Conservation (phyloP, 2,797 vertebrate genomes). For the Iguana delicatissima region DNA sequence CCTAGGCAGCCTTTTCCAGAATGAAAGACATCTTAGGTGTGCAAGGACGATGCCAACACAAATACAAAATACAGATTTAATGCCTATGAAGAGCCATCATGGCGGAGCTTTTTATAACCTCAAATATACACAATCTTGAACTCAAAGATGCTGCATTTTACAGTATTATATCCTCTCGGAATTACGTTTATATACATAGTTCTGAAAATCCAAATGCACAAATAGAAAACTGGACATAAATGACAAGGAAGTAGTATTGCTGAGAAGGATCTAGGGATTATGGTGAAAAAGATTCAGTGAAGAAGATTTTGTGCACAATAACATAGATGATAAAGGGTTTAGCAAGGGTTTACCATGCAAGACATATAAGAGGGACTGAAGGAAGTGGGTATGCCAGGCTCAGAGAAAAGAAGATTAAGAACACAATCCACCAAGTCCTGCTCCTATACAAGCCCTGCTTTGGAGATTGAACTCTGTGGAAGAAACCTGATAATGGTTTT, state of each 20-base stretch:
- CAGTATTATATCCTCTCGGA: background rate
- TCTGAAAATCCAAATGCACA: constrained; percentile 23
- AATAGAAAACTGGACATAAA: constrained; percentile 18
- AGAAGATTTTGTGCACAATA: constrained; percentile 41
- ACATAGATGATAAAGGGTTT: constrained; percentile 48
- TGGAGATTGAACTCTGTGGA: constrained; percentile 8
- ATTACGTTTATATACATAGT: constrained; percentile 16
- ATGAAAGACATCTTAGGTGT: background rate
- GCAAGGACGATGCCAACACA: background rate
- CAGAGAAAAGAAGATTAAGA: constrained; percentile 49
- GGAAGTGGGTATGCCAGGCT: constrained; percentile 23
- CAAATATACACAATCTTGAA: background rate
- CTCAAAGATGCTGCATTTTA: background rate
- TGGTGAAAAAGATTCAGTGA: constrained; percentile 25
- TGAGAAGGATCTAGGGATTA: constrained; percentile 44
- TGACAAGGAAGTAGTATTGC: constrained; percentile 26
- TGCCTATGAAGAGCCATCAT: background rate
- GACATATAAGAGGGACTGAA: constrained; percentile 16
- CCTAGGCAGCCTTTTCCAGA: background rate
- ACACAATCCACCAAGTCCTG: constrained; percentile 33
- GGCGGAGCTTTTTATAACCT: background rate
- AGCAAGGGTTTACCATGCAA: constrained; percentile 47
- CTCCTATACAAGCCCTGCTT: constrained; percentile 21
- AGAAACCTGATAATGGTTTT: constrained; percentile 13
- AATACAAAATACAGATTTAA: background rate